Conservation (phyloP, 2,113 vertebrate genomes). For the Oncorhynchus gorbuscha region DNA sequence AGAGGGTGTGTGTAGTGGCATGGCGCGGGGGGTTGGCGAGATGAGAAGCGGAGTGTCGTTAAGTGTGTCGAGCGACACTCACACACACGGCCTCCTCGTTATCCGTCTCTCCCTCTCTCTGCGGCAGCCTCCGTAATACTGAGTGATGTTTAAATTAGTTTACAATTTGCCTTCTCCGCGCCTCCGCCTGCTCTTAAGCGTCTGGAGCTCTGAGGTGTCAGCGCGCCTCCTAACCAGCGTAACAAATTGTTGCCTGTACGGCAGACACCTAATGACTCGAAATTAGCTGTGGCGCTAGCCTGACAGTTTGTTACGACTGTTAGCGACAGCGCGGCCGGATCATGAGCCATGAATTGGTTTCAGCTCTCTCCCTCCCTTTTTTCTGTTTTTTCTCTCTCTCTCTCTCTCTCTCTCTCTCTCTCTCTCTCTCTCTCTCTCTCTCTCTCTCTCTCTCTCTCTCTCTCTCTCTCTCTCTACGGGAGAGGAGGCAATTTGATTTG, state of each 20-base stretch:
- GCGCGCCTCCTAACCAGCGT: constrained; percentile 89
- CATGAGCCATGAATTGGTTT: constrained; percentile 99
- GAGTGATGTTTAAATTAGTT: constrained; percentile 99
- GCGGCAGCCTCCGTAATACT: constrained; percentile 93
- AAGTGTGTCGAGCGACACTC: background rate
- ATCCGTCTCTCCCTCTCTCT: constrained; percentile 91
- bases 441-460: constrained; percentile 58
- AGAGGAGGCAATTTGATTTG: constrained; percentile 92
- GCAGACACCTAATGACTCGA: constrained; percentile 99
- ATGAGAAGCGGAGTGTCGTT: constrained; percentile 7
- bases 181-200: constrained; percentile 92
- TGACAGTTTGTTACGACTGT: constrained; percentile 99
- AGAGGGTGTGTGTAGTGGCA: constrained; percentile 12
- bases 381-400: constrained; percentile 68
- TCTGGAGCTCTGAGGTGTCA: constrained; percentile 90
- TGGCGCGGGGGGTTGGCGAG: constrained; percentile 13
- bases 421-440: background rate
- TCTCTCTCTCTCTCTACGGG: constrained; percentile 20
- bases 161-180: constrained; percentile 98
- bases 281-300: constrained; percentile 97
- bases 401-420: background rate
- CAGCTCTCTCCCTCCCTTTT: constrained; percentile 53
- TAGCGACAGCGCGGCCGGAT: constrained; percentile 95
- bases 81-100: constrained; percentile 60
- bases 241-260: constrained; percentile 99